Evolutionary conservation across 64 coral and sea anemone genomes (phyloP).

Genomic region (Pocillopora verrucosa): DNA sequence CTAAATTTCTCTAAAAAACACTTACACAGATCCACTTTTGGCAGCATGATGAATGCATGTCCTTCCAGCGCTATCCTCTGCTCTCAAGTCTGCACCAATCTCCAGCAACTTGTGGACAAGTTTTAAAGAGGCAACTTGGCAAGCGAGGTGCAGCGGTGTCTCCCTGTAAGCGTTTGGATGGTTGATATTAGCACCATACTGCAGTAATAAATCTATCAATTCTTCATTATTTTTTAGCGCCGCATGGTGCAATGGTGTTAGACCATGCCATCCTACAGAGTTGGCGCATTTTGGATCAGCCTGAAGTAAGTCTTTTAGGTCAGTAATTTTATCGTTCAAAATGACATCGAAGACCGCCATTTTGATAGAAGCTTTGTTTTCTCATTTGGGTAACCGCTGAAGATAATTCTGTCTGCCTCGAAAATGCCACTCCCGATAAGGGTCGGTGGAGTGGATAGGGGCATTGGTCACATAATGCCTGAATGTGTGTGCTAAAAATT

Average conservation of each 20-base stretch:
- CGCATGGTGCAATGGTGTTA: conserved; percentile 87
- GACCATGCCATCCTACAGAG: conserved; percentile 81
- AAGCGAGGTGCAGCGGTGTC: conserved; percentile 80
- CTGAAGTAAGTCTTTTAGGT: conserved; percentile 59
- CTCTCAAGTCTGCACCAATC: conserved; percentile 73
- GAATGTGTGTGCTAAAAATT: too few species aligned
- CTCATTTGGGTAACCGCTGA: conserved; percentile 3
- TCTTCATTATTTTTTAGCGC: conserved; percentile 71
- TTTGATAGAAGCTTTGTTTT: conserved; percentile 13
- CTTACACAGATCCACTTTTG: conserved; percentile 90
- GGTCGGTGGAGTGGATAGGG: too few species aligned
- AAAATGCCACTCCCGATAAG: neutral
- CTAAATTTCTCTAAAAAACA: neutral
- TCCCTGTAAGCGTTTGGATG: conserved; percentile 72
- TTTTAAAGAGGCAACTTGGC: conserved; percentile 65
- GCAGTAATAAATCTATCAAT: conserved; percentile 55
- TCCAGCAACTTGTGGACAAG: conserved; percentile 59
- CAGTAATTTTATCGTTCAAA: conserved; percentile 47
- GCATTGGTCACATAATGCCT: too few species aligned
- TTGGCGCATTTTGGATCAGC: conserved; percentile 61
- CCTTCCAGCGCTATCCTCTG: conserved; percentile 72
- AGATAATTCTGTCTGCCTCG: neutral
- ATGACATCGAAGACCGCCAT: conserved; percentile 80
- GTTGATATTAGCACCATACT: conserved; percentile 72
- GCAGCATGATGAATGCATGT: conserved; percentile 84